These are phyloP conservation scores for Drosophila murphyi DNA, from an alignment of 1,140 invertebrate species.

Conservation along the genomic window DNA sequence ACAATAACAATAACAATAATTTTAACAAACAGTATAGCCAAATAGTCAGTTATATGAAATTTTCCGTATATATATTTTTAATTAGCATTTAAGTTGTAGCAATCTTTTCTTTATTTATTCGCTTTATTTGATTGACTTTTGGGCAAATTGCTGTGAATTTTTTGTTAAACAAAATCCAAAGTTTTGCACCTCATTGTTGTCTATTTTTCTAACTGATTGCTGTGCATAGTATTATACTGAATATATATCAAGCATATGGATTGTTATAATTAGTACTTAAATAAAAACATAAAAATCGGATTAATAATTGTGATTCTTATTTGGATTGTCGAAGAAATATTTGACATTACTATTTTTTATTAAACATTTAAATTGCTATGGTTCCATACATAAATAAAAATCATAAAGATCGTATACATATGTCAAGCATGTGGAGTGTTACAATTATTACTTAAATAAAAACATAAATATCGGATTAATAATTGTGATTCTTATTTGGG, in stretches of 20 bases:
- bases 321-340: too few species aligned
- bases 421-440: slow-evolving; percentile 44
- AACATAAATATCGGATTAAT: slow-evolving; percentile 23
- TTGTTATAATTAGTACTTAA: slow-evolving; percentile 59
- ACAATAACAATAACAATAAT: slow-evolving; percentile 6
- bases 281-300: slow-evolving; percentile 44
- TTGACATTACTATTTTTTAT: too few species aligned
- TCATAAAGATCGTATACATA: too few species aligned
- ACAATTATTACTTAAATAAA: slow-evolving; percentile 62
- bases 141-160: slow-evolving; percentile 49
- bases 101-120: slow-evolving; percentile 54
- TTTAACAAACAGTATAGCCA: slow-evolving; percentile 39
- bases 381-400: too few species aligned
- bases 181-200: slow-evolving; percentile 47
- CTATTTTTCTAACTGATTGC: slow-evolving; percentile 40
- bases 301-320: neutral
- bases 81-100: slow-evolving; percentile 77
- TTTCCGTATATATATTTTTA: slow-evolving; percentile 58
- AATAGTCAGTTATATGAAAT: slow-evolving; percentile 56
- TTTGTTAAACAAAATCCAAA: slow-evolving; percentile 51
- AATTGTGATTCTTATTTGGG: neutral
- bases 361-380: too few species aligned
- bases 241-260: slow-evolving; percentile 33
- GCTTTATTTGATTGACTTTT: slow-evolving; percentile 48
- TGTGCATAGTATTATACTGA: slow-evolving; percentile 66